Conservation (phyloP, 1,140 invertebrate genomes). For the Drosophila sturtevanti region DNA sequence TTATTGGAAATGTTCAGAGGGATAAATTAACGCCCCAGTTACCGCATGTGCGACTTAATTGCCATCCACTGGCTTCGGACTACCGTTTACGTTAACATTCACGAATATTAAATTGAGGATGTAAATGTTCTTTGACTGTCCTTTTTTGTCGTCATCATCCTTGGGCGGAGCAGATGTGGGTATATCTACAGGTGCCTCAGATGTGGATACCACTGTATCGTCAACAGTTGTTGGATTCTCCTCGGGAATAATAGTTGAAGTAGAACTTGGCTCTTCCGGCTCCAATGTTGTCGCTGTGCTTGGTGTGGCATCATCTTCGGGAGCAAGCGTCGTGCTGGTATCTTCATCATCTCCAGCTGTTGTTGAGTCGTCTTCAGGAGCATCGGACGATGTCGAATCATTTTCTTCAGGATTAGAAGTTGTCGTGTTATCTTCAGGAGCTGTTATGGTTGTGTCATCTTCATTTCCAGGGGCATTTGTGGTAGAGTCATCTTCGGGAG, state of each 20-base stretch:
- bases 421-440: no score
- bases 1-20: slow-evolving; percentile 38
- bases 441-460: not conserved
- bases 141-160: slow-evolving; percentile 26
- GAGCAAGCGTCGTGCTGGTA: not conserved
- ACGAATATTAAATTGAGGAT: slow-evolving; percentile 62
- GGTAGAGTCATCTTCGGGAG: not conserved
- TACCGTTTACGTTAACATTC: slow-evolving; percentile 53
- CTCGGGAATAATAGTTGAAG: not conserved
- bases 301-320: not conserved
- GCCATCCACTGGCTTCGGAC: not conserved
- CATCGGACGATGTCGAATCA: not conserved
- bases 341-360: not conserved
- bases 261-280: not conserved
- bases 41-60: not conserved
- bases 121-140: slow-evolving; percentile 52
- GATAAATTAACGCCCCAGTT: not conserved
- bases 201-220: not conserved
- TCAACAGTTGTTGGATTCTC: not conserved
- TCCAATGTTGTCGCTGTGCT: not conserved
- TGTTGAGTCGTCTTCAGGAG: not conserved
- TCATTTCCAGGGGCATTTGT: not conserved
- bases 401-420: slow-evolving; percentile 4
- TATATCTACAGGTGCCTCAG: not conserved
- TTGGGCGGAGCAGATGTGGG: slow-evolving; percentile 18